Percentiles rank a stretch among this genome's conserved stretches.
Conservation (phyloP, 2,888 invertebrate genomes). For the Elysia crispata region DNA sequence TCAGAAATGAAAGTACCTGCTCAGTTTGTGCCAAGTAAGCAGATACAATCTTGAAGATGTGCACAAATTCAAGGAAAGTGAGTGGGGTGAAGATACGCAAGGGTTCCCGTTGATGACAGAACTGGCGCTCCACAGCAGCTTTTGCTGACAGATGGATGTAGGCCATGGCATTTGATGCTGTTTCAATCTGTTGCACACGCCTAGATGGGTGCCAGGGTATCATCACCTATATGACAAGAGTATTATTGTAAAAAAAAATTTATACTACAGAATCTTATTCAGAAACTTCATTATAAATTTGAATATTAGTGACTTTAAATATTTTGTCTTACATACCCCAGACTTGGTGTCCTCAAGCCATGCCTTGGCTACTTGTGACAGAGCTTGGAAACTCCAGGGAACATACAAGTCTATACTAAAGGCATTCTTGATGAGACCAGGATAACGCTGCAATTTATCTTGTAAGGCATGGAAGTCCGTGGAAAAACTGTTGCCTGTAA, state of each 20-base stretch:
- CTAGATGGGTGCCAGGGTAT: conserved; percentile 70
- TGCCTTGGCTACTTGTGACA: conserved; percentile 65
- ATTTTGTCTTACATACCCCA: conserved; percentile 56
- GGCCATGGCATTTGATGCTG: conserved; percentile 72
- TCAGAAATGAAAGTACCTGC: conserved; percentile 62
- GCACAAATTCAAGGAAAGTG: conserved; percentile 74
- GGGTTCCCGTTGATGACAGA: conserved; percentile 70
- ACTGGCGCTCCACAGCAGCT: conserved; percentile 69
- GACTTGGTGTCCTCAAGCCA: conserved; percentile 68
- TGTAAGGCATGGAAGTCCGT: conserved; percentile 64
- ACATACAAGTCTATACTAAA: conserved; percentile 71
- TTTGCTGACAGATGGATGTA: conserved; percentile 73
- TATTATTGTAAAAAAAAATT: no score
- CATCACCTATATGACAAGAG: conserved; percentile 57
- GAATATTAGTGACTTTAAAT: no score
- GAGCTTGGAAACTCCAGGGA: conserved; percentile 71
- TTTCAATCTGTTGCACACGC: conserved; percentile 65
- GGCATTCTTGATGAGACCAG: conserved; percentile 67
- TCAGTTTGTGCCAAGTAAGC: conserved; percentile 70
- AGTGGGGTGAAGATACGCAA: conserved; percentile 72
- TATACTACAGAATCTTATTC: no score
- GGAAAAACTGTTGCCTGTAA: conserved; percentile 67
- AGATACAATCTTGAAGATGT: conserved; percentile 71
- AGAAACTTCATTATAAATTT: no score
- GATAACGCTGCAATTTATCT: conserved; percentile 62